Conservation (phyloP, 2,888 invertebrate species). For the Ophion slaviceki region DNA sequence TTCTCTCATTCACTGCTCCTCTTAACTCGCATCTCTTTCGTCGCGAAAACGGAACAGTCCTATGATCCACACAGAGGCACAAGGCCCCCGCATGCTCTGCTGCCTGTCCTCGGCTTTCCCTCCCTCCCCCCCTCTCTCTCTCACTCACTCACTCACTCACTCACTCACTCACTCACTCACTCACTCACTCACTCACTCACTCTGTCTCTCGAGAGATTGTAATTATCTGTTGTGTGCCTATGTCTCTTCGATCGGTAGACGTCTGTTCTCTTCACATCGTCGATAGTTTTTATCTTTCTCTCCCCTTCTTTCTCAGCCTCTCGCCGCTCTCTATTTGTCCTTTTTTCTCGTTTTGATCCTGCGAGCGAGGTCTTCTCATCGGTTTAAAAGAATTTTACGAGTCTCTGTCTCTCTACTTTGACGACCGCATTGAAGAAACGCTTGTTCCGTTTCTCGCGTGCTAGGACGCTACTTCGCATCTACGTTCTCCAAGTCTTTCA, state of each 20-base stretch:
- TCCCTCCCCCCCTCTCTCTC: conserved; percentile 16
- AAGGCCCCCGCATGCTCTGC: conserved; percentile 36
- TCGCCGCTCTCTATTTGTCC: conserved; percentile 32
- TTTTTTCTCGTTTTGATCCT: conserved; percentile 44
- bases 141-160: no score
- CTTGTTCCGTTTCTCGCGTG: conserved; percentile 53
- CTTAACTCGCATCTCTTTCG: conserved; percentile 38
- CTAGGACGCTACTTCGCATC: conserved; percentile 46
- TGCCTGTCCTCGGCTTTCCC: conserved; percentile 11
- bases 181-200: background rate
- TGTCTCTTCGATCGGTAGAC: conserved; percentile 72
- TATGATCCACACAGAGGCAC: conserved; percentile 39
- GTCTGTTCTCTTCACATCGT: conserved; percentile 48
- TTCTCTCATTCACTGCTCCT: conserved; percentile 56
- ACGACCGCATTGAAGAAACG: conserved; percentile 50
- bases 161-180: background rate
- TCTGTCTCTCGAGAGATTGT: conserved; percentile 63
- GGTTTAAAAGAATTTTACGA: conserved; percentile 60
- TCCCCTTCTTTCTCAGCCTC: conserved; percentile 26
- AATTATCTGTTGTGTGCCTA: conserved; percentile 70
- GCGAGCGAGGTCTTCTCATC: conserved; percentile 45
- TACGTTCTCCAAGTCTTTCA: conserved; percentile 28
- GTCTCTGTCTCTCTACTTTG: conserved; percentile 40
- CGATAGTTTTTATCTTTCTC: conserved; percentile 41
- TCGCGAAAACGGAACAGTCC: conserved; percentile 31